Evolutionary conservation across 2,113 vertebrate genomes (phyloP), one percentile per base, ranked within the genome.

Genomic region (Cephalopterus ornatus): DNA sequence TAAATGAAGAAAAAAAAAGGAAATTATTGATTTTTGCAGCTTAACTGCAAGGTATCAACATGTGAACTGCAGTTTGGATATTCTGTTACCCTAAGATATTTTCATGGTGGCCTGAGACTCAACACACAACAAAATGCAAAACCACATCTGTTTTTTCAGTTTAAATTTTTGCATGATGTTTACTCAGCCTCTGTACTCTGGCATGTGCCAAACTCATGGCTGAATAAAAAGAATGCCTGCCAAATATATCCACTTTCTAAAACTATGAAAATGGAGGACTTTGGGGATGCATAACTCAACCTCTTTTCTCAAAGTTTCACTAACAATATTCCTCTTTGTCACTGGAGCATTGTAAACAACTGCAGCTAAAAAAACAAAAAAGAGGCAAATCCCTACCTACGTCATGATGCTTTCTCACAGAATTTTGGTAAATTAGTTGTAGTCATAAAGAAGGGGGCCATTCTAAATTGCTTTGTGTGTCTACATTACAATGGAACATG

Each of bases 171-270:
- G 59, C 52, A 90, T 37, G 78, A 89, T 96, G 94, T 66, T 95
- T 92, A 81, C 73, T 90, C 83, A 92, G 92, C 47, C 93, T 96
- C 95, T 96, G 59, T 92, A 90, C 70, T 92, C 67, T 52, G 85
- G 76, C 73, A 95, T 96, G 89, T 95, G 96, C 97, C 95, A 97
- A 97, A 96, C 75, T 39, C 58, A 67, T 47, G 84, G 93, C 83
- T 96, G 89, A 96, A 96, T 87, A 97, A 94, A 91, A 52, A 86
- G 89, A 90, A 96, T 0, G 47, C 56, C 92, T 97, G 97, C 96
- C 97, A 97, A 97, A 95, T 91, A 93, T 50, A 97, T 94, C 82
- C 65, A 66, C 92, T 96, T 92, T 97, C 89, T 96, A 95, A 96
- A 97, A 89, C 73, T 95, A 96, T 97, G 92, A 74, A 95, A 95